Evolutionary conservation across 2,888 invertebrate genomes (phyloP), one percentile per base, ranked within the genome.

Genomic region (Parapristionchus giblindavisi): DNA sequence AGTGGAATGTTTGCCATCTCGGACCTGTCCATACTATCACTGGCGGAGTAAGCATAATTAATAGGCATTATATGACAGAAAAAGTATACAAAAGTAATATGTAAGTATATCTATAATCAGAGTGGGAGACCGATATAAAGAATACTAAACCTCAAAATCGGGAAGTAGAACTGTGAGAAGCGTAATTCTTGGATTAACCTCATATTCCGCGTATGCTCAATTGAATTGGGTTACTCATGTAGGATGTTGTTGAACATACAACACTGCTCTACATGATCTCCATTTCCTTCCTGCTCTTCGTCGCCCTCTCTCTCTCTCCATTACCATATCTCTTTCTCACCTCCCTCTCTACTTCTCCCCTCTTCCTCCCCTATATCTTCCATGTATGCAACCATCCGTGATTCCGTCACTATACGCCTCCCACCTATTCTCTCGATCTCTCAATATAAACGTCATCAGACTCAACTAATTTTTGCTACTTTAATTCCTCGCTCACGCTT

Each of bases 1-100:
- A 63, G 77, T n/a, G 79, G 78, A 8, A 63, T 61, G 36, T 81
- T 82, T 60, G 78, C 76, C 3, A 77, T 85, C n/a, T 79, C 84
- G 0, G 85, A 85, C 71, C 52, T 61, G 8, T 83, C 85, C n/a
- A 43, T 84, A 14, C 66, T 76, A 27, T 58, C 48, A 48, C 61
- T 83, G 2, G 75, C 77, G 3, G 70, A 77, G 83, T 83, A 43
- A 72, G 63, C 76, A 29, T 17, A 6, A 2, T 40, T 63, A 32
- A 14, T 11, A 6, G 17, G n/a, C 36, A 60, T n/a, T n/a, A n/a
- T n/a, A n/a, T n/a, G n/a, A n/a, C n/a, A n/a, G n/a, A n/a, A n/a
- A n/a, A n/a, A n/a, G n/a, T n/a, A n/a, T n/a, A 32, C 58, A 58
- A 58, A 8, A 6, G 24, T n/a, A 54, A 43, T 43, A 43, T 43